Evolutionary conservation across 23 tunicate species (phyloP), one percentile per base, ranked within the genome.

Genomic region (Diplosoma virens): DNA sequence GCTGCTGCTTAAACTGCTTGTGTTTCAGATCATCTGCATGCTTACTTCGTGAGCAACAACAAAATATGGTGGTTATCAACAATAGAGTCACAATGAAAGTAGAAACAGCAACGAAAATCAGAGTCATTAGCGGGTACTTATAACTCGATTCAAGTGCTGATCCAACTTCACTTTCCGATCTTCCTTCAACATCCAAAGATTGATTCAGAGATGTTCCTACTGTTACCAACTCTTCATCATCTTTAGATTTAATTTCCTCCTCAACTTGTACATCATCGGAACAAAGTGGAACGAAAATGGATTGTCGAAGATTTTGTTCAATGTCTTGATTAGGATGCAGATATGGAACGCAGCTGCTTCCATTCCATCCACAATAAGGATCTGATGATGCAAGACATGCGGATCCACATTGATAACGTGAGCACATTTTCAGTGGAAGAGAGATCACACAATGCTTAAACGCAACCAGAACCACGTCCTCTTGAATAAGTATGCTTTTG

Each of bases 361-460:
- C 89, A 71, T 73, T 77, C 96, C 96, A 89, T 16, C 89, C 96
- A 54, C 96, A 89, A 54, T 89, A 83, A 21, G 96, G 96, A 53
- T 89, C 89, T 2, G 88, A 88, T 1, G 96, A 83, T 9, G 47
- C 79, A 20, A 89, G 27, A 52, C 96, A 89, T 1, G 87, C 41
- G 20, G 85, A 26, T 77, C 71, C 26, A 84, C 95, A 88, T 70
- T 25, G 11, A 32, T 82, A 80, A 22, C 71, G 50, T 20, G 59
- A 30, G 66, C 96, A 89, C 23, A 80, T 20, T n/a, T 21, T 31
- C 75, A 89, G n/a, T 1, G 96, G 89, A 50, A 78, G 37, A 53
- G 79, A 33, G 9, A 89, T 63, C 34, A 83, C 76, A 50, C 96
- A 89, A 78, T 83, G 81, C 53, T 55, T 64, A 47, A 83, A 89